Evolutionary conservation across 2,888 invertebrate genomes (phyloP).

Genomic region (Labia minor): DNA sequence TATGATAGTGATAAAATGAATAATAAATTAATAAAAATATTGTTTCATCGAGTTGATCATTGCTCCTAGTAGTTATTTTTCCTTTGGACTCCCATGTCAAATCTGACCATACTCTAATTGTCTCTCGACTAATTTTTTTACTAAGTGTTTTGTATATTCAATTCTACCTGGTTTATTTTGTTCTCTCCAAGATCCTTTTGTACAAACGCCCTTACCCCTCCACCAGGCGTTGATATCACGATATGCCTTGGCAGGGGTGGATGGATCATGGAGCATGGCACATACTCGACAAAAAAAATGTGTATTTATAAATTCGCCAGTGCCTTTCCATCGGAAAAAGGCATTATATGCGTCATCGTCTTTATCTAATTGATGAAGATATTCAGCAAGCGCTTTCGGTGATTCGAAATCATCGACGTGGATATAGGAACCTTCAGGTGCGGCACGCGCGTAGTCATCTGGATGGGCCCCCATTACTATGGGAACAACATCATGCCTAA

Average conservation of each 20-base stretch:
- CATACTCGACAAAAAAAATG: constrained; percentile 88
- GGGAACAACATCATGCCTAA: constrained; percentile 71
- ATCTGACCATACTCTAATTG: too few species aligned
- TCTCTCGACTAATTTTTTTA: too few species aligned
- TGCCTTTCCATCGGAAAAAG: constrained; percentile 89
- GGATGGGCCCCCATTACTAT: constrained; percentile 94
- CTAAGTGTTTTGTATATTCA: too few species aligned
- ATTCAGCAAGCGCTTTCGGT: constrained; percentile 75
- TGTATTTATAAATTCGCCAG: constrained; percentile 92
- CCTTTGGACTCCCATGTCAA: too few species aligned
- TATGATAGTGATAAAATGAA: too few species aligned
- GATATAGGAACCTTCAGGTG: constrained; percentile 84
- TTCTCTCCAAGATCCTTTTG: constrained; percentile 55
- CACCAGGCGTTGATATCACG: constrained; percentile 87
- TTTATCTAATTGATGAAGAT: constrained; percentile 70
- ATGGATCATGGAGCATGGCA: constrained; percentile 63
- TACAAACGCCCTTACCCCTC: constrained; percentile 71
- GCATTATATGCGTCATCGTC: constrained; percentile 87
- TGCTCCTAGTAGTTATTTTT: too few species aligned
- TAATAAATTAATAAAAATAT: too few species aligned
- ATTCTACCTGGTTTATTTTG: neutral
- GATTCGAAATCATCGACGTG: constrained; percentile 92
- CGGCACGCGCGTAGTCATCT: constrained; percentile 76
- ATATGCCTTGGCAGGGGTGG: constrained; percentile 50
- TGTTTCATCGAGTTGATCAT: too few species aligned